phyloP scores from a whole-genome alignment of 1,140 invertebrate genomes.

The Drosophila gunungcola region DNA sequence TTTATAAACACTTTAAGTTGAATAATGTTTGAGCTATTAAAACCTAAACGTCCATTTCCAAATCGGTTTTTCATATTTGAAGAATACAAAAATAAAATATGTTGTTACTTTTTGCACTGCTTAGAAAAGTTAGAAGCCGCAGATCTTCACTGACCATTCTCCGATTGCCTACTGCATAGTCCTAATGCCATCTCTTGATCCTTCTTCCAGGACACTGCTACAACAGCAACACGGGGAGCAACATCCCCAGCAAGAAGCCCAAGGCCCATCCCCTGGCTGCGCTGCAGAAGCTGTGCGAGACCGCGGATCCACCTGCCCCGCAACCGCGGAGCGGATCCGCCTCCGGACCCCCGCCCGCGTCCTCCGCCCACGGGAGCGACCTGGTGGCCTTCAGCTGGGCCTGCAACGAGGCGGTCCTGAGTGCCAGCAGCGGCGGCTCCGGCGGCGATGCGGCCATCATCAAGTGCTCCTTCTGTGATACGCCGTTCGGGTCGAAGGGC shows the following conservation, averaged over 20 bases:
- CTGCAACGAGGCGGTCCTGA: slow-evolving; percentile 95
- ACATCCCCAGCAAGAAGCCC: slow-evolving; percentile 85
- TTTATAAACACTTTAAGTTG: no score
- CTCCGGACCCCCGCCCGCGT: slow-evolving; percentile 67
- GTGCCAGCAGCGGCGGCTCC: slow-evolving; percentile 83
- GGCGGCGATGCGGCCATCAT: slow-evolving; percentile 88
- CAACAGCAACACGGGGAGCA: slow-evolving; percentile 53
- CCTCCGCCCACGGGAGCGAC: slow-evolving; percentile 81
- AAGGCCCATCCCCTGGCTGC: slow-evolving; percentile 95
- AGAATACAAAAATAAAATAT: no score
- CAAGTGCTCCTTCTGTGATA: slow-evolving; percentile 98
- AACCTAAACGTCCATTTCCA: no score
- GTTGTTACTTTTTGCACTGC: no score
- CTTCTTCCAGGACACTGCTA: slow-evolving; percentile 49
- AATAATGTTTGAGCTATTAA: no score
- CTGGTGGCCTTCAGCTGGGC: slow-evolving; percentile 97
- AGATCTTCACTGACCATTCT: neutral
- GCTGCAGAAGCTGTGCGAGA: slow-evolving; percentile 96
- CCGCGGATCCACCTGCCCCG: slow-evolving; percentile 86
- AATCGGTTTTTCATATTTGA: no score
- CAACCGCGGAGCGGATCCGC: slow-evolving; percentile 62
- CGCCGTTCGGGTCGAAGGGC: slow-evolving; percentile 97
- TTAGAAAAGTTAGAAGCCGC: neutral
- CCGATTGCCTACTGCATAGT: neutral
- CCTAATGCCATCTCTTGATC: neutral